These are phyloP conservation scores for Hetaerina titia DNA, from an alignment of 2,888 invertebrate species.

Conservation along the genomic window DNA sequence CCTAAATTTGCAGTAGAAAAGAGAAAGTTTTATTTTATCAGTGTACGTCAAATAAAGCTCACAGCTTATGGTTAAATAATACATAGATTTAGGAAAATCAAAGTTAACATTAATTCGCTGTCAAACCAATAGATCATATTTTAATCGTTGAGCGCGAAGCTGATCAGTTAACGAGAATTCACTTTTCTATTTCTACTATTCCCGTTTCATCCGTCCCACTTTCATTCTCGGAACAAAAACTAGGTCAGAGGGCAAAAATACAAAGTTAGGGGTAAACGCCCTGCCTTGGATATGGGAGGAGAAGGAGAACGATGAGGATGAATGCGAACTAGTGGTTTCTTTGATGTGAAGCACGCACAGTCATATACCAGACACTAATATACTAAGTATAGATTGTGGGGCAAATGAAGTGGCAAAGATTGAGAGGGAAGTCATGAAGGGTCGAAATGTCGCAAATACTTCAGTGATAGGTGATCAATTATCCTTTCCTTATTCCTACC, in stretches of 20 bases:
- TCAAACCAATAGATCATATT: no score
- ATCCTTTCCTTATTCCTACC: no score
- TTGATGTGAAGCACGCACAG: background rate
- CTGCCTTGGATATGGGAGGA: background rate
- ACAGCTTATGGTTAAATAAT: no score
- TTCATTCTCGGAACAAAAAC: background rate
- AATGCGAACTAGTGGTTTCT: background rate
- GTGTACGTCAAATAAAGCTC: no score
- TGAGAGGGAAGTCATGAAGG: background rate
- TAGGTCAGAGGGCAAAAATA: slow-evolving; percentile 55
- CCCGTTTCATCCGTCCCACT: background rate
- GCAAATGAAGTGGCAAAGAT: background rate
- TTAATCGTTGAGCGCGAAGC: no score
- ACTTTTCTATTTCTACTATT: background rate
- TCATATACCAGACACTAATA: background rate
- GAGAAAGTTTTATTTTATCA: no score
- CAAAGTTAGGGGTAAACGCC: slow-evolving; percentile 52
- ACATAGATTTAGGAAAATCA: no score
- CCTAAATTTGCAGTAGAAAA: no score
- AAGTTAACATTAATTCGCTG: no score
- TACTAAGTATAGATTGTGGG: background rate
- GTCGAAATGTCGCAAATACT: background rate
- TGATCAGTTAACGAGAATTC: background rate
- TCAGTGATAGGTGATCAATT: no score
- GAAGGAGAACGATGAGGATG: background rate